Conservation (phyloP, 2,797 vertebrate species). For the Zalophus californianus region DNA sequence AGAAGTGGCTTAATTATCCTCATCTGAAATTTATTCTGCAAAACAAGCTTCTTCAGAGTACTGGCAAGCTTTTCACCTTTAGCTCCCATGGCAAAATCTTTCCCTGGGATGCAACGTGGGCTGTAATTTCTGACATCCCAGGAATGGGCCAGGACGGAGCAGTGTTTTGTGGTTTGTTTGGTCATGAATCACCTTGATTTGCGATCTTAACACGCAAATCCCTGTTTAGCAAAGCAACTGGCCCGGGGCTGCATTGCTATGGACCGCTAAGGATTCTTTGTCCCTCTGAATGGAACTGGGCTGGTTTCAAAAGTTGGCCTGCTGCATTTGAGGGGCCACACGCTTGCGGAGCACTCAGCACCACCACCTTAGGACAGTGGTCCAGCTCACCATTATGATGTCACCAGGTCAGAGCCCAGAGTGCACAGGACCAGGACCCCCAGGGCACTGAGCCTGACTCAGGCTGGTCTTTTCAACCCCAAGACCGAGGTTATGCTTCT, state of each 20-base stretch:
- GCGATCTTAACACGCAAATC: not conserved
- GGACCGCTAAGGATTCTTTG: not conserved
- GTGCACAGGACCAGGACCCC: not conserved
- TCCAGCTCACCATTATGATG: not conserved
- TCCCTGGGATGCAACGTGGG: constrained; percentile 10
- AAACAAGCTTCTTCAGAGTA: constrained; percentile 78
- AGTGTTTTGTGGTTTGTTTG: not conserved
- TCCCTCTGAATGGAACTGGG: not conserved
- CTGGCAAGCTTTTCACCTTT: constrained; percentile 80
- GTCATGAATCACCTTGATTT: constrained; percentile 16
- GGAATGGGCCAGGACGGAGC: not conserved
- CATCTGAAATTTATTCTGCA: constrained; percentile 83
- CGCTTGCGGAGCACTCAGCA: not conserved
- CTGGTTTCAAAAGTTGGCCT: not conserved
- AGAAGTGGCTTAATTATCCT: constrained; percentile 84
- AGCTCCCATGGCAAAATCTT: constrained; percentile 72
- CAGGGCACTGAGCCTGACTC: not conserved
- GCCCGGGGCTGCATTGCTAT: not conserved
- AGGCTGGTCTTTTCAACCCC: not conserved
- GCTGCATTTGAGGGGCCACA: not conserved
- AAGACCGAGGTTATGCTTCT: not conserved
- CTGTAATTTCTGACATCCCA: not conserved
- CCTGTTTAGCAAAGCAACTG: not conserved
- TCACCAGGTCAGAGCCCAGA: not conserved
- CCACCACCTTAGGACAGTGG: not conserved